phyloP scores from a whole-genome alignment of 1,140 invertebrate species.

The Cepaea nemoralis region DNA sequence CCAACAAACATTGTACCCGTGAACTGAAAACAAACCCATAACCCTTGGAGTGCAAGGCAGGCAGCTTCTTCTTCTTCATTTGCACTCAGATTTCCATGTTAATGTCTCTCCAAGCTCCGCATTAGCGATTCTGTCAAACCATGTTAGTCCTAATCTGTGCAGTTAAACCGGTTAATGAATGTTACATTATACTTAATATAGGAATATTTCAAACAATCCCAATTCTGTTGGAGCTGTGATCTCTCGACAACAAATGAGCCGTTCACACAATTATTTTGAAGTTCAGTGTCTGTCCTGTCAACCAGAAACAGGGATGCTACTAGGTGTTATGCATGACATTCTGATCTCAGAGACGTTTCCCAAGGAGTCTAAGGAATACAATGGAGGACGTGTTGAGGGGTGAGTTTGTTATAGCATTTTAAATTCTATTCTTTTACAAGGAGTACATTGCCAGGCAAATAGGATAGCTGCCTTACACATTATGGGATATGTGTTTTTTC shows the following conservation, averaged over 20 bases:
- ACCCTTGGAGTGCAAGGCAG: too few species aligned
- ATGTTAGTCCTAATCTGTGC: conserved; percentile 4
- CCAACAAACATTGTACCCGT: too few species aligned
- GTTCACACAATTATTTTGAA: conserved; percentile 52
- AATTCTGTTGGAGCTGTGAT: conserved; percentile 39
- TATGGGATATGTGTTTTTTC: too few species aligned
- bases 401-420: conserved; percentile 39
- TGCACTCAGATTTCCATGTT: neutral
- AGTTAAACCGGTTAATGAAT: neutral
- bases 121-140: neutral
- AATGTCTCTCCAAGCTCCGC: neutral
- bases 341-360: conserved; percentile 48
- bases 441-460: too few species aligned
- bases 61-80: too few species aligned
- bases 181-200: too few species aligned
- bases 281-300: conserved; percentile 34
- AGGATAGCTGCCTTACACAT: too few species aligned
- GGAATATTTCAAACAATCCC: conserved; percentile 39
- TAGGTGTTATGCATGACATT: conserved; percentile 51
- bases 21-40: too few species aligned
- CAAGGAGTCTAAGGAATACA: conserved; percentile 50
- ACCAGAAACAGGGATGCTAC: conserved; percentile 40
- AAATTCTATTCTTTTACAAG: too few species aligned
- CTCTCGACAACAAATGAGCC: conserved; percentile 49
- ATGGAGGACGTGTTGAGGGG: conserved; percentile 55